Evolutionary conservation across 2,888 invertebrate species (phyloP).

Genomic region (Chaetogeoica ovagalla): DNA sequence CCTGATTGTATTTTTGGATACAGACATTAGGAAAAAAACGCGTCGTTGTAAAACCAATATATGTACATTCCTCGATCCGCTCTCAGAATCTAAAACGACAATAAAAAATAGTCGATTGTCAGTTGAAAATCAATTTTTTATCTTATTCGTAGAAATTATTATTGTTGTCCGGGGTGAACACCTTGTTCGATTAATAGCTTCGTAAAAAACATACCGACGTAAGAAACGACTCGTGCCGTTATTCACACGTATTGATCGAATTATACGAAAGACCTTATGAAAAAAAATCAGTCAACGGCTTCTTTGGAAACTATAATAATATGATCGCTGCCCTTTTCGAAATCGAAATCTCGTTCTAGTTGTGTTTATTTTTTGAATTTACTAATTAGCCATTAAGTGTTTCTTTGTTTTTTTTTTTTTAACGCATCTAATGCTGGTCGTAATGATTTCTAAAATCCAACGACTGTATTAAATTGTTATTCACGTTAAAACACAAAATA

Average conservation of each 20-base stretch:
- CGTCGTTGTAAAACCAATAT: background rate
- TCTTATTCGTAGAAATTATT: slow-evolving; percentile 3
- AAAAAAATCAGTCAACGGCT: background rate
- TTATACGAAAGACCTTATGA: background rate
- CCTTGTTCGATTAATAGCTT: background rate
- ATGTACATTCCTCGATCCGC: no score
- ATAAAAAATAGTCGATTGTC: no score
- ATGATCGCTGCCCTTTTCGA: background rate
- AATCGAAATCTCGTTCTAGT: slow-evolving; percentile 1
- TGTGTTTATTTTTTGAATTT: background rate
- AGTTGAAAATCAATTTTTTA: slow-evolving; percentile 31
- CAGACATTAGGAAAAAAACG: no score
- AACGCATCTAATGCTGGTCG: background rate
- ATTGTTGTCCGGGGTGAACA: background rate
- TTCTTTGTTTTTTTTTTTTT: slow-evolving; percentile 10
- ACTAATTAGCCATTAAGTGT: background rate
- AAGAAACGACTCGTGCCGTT: background rate
- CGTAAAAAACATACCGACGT: background rate
- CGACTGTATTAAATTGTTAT: slow-evolving; percentile 27
- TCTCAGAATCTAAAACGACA: no score
- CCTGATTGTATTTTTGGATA: no score
- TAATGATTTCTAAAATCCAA: slow-evolving; percentile 21
- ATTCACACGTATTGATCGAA: background rate
- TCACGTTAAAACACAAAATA: slow-evolving; percentile 8
- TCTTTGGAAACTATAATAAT: background rate